Evolutionary conservation across 2,113 vertebrate genomes (phyloP), one percentile per base, ranked within the genome.

Genomic region (Tragulus kanchil): DNA sequence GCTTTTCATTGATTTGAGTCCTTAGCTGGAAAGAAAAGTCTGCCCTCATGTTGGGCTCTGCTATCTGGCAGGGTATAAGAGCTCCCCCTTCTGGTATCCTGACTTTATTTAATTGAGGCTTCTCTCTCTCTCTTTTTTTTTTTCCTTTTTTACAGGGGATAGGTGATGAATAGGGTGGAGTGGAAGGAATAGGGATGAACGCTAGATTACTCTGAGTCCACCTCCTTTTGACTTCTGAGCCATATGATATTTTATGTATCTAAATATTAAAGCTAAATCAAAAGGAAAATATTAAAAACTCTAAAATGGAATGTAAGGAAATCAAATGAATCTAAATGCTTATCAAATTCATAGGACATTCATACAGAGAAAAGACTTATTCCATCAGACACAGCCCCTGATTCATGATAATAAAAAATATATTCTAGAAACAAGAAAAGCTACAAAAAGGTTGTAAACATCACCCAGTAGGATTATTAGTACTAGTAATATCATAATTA

Each of bases 401-500:
- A 85, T 59, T 95, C 73, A 89, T 94, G 8, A n/a, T 84, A 86
- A 71, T 81, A 69, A 65, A 69, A 65, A 21, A 62, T 69, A 25
- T 73, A 67, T 56, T 88, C 56, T 78, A 75, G 85, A 93, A 79
- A 15, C 12, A 90, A 64, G 36, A 89, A 42, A 48, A 83, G 10
- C 21, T 36, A 16, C 54, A 71, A 86, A 69, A 54, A 84, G 85
- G 7, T 77, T 28, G 17, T 90, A 82, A 95, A 1, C 36, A 31
- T 89, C 19, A 95, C 16, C 21, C 71, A 65, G 31, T 65, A 61
- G 23, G 14, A 54, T 90, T 86, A 65, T 86, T 67, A 69, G 3
- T 92, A 81, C 28, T 81, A 91, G 52, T 64, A 8, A 86, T 89
- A 86, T 78, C 65, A 26, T 81, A 85, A 85, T 82, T 92, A 82